Evolutionary conservation across 2,113 vertebrate species (phyloP), one percentile per base, ranked within the genome.

Genomic region (Uria lomvia): DNA sequence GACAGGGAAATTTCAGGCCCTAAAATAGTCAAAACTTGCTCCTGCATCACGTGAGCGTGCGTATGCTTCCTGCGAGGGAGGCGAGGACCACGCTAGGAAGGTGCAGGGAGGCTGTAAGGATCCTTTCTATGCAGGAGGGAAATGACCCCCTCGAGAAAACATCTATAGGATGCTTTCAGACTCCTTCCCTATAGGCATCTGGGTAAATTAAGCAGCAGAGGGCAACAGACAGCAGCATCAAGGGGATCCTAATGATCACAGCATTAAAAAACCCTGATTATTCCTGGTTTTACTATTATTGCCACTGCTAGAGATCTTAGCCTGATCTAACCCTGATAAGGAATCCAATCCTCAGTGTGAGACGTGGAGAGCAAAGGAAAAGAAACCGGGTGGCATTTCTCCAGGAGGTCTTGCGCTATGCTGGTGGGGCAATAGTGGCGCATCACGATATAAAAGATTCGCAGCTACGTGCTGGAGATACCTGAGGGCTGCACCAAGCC

Each of bases 1-100:
- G 49, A 98, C 98, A 49, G 94, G 86, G 96, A 98, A 97, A 98
- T 97, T 96, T 95, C 86, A 95, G 96, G 77, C 94, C 97, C 96
- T 97, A 98, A 98, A 98, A 98, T 98, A 98, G 98, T 81, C 86
- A 73, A 75, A 91, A 86, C 76, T 92, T 83, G 95, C 84, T 96
- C 87, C 95, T 67, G 90, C 96, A 94, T 96, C 96, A 90, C 94
- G n/a, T 1, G 24, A 96, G 82, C 1, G 45, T 95, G 94, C n/a
- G 38, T 92, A 12, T 93, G 60, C 92, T 92, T 88, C 92, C 72
- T 76, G 76, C 3, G 36, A 88, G 92, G 93, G 87, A 95, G 93
- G 94, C 5, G 13, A 96, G 95, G 82, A 95, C 83, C 52, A 7
- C 77, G 73, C 91, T 62, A 77, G 88, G 91, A 89, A 91, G 84